Percentiles rank a stretch among this genome's conserved stretches.
Evolutionary conservation across 2,888 invertebrate genomes (phyloP).

Genomic region (Campoplex capitator): DNA sequence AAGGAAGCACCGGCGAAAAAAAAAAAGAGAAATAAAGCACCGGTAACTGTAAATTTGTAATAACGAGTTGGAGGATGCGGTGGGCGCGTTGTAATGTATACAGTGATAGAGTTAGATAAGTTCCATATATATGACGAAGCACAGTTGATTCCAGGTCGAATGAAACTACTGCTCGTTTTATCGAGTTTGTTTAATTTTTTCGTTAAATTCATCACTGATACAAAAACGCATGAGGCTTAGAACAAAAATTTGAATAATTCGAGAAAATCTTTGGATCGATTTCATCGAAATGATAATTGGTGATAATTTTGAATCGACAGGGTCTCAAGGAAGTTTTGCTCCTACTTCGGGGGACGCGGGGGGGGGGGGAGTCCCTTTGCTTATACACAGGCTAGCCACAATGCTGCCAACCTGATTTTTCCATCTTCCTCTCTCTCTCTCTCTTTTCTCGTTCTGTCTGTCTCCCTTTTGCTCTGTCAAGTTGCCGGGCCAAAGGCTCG

Average conservation of each 20-base stretch:
- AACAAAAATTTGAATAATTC: no score
- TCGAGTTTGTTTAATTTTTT: not conserved
- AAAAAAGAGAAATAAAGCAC: conserved; percentile 64
- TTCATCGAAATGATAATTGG: not conserved
- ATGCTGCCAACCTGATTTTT: no score
- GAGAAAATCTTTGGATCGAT: not conserved
- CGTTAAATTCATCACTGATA: no score
- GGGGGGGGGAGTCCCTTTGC: no score
- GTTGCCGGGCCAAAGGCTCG: no score
- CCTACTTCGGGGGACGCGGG: no score
- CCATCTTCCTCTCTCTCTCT: not conserved
- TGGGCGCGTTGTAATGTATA: conserved; percentile 64
- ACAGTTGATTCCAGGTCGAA: not conserved
- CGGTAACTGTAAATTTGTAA: conserved; percentile 71
- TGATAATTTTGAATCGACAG: not conserved
- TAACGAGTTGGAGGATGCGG: conserved; percentile 65
- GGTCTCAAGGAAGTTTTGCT: no score
- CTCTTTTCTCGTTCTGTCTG: not conserved
- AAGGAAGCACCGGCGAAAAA: conserved; percentile 57
- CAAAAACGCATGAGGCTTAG: no score
- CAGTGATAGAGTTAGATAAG: conserved; percentile 15
- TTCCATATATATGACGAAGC: not conserved
- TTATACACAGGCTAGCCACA: no score
- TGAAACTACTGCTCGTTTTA: not conserved
- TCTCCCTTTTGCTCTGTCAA: no score